Conservation (phyloP, 2,113 vertebrate genomes). For the Indri indri region DNA sequence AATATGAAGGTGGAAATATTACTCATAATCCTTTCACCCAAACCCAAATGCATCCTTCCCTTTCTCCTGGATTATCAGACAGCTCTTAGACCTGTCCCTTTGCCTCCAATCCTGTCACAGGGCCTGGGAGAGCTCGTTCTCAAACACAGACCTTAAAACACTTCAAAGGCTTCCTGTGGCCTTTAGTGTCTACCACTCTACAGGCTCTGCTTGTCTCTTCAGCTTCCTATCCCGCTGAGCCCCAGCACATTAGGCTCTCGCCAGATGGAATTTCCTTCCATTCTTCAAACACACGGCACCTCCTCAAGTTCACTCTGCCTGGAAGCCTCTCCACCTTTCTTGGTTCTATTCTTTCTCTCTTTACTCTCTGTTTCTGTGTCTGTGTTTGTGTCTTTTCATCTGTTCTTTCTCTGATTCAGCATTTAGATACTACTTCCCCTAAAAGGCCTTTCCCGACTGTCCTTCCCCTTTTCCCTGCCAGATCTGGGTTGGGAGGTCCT, state of each 20-base stretch:
- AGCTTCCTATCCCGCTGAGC: conserved; percentile 10
- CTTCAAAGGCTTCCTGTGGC: conserved; percentile 47
- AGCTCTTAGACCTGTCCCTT: neutral
- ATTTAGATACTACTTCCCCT: neutral
- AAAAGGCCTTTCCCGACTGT: neutral
- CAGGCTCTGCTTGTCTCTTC: conserved; percentile 5
- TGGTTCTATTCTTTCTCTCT: neutral
- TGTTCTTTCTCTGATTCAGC: neutral
- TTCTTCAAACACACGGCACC: conserved; percentile 7
- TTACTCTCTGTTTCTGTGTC: neutral
- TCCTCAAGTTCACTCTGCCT: neutral
- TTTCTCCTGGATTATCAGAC: neutral
- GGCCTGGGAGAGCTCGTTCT: neutral
- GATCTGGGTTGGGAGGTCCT: neutral
- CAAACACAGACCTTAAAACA: neutral
- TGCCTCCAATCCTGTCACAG: neutral
- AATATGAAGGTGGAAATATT: neutral
- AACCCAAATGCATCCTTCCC: neutral
- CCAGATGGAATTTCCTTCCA: conserved; percentile 62
- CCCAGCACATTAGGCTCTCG: neutral
- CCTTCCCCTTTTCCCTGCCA: neutral
- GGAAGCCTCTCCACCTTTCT: neutral
- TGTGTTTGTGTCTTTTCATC: neutral
- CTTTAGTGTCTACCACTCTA: neutral
- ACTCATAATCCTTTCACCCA: neutral